phyloP scores from a whole-genome alignment of 2,113 vertebrate genomes.

The Mustela nigripes region DNA sequence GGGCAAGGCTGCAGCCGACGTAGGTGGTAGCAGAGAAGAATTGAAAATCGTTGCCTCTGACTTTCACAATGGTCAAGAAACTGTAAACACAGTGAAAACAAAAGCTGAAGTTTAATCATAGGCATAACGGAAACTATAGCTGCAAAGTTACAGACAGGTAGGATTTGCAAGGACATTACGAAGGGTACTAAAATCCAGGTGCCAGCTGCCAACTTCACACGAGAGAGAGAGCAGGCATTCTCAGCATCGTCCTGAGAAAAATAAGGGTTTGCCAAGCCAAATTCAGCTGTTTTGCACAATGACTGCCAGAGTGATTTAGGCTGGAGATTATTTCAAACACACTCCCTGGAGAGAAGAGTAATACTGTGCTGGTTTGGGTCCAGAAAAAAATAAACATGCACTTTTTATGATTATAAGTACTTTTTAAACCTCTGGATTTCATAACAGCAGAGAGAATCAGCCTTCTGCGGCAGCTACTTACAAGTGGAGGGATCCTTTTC shows the following conservation, averaged over 20 bases:
- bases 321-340: not conserved
- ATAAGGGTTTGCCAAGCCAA: not conserved
- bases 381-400: not conserved
- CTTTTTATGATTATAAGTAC: not conserved
- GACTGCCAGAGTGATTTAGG: not conserved
- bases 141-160: not conserved
- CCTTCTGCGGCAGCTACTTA: rapidly evolving
- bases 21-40: not conserved
- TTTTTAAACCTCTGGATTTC: not conserved
- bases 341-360: not conserved
- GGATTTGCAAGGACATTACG: not conserved
- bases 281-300: not conserved
- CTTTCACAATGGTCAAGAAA: not conserved
- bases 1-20: not conserved
- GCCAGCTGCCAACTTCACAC: not conserved
- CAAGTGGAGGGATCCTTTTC: not conserved
- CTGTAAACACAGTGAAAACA: not conserved
- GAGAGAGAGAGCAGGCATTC: not conserved
- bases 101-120: not conserved
- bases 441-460: not conserved
- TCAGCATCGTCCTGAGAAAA: not conserved
- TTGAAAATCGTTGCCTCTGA: not conserved
- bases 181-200: not conserved
- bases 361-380: not conserved
- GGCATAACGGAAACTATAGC: not conserved